Base-by-base conservation (phyloP, 2,797 vertebrate genomes). In the Aphelocoma californica region DNA sequence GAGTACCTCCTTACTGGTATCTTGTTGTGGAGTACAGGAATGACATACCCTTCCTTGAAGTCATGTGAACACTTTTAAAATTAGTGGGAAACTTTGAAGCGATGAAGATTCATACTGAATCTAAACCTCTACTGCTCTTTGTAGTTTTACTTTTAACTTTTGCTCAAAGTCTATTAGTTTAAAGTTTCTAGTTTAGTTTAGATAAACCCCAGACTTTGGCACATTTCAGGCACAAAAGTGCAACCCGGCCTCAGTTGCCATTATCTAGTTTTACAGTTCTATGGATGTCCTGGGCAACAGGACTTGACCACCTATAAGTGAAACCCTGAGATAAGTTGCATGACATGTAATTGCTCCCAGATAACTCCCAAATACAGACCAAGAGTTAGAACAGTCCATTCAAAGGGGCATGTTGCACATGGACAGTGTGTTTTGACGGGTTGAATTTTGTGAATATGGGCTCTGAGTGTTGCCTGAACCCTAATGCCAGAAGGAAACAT, bases 271-370 rank as follows among this genome's bases (percentile, higher is more conserved):
- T 62, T 64, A 50, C 16, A 61, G 12, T 36, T 56, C 32, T 48
- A 10, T 28, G n/a, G 12, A 60, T 40, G 7, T 31, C n/a, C 24
- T 44, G 32, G 23, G 29, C 15, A 58, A 31, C 2, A 25, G 23
- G 25, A 78, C 24, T 42, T 2, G 0, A 56, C 2, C 25, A 40
- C 2, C 10, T 28, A 6, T 2, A 28, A 58, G 14, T 19, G 6
- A 75, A 82, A 38, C 31, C 17, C 17, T 77, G 31, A 47, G 4
- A 42, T 58, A 36, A 21, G 38, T 31, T 32, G 8, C 8, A 28
- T 51, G 28, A 36, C 14, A 51, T 32, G 58, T 8, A 24, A 44
- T 28, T 20, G 16, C 7, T 40, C 40, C 20, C 23, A 67, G 58
- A 42, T 21, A 57, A 44, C 45, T 82, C 23, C 12, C n/a, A 65